Conservation (phyloP, 2,113 vertebrate genomes). For the Ptilonorhynchus violaceus region DNA sequence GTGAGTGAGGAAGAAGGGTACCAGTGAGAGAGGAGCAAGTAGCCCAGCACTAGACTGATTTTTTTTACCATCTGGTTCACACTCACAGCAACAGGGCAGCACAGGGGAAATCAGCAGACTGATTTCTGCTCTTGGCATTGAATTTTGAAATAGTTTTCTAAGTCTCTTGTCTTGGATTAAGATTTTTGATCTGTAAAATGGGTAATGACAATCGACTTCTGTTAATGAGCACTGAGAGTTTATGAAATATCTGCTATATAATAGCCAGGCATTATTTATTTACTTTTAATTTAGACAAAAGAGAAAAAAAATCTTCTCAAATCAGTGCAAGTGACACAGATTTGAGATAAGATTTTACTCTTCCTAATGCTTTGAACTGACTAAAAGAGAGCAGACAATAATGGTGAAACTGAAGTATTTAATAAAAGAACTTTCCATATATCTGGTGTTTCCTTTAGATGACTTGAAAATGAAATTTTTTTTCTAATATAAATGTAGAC, state of each 20-base stretch:
- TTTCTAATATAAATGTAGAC: background rate
- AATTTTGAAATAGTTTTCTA: background rate
- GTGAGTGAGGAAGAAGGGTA: background rate
- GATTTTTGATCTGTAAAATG: background rate
- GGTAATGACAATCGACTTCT: background rate
- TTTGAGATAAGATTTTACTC: background rate
- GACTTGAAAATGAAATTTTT: background rate
- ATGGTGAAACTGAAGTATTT: background rate
- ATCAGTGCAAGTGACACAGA: background rate
- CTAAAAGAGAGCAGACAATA: background rate
- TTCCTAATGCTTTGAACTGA: background rate
- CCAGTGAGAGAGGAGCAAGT: background rate
- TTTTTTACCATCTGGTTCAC: background rate
- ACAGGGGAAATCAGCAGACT: background rate
- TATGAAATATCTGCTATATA: background rate
- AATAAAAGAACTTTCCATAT: background rate
- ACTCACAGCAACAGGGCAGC: background rate
- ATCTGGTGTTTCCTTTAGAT: background rate
- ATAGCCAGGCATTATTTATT: background rate
- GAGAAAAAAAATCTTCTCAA: background rate
- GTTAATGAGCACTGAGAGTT: background rate
- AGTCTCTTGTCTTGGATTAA: background rate
- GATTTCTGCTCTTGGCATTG: background rate
- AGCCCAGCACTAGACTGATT: background rate
- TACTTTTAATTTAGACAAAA: background rate